A percentile compares a stretch with the other conserved stretches of the same genome.
These are phyloP conservation scores for Agapornis roseicollis DNA, from an alignment of 2,113 vertebrate species.

Conservation along the genomic window DNA sequence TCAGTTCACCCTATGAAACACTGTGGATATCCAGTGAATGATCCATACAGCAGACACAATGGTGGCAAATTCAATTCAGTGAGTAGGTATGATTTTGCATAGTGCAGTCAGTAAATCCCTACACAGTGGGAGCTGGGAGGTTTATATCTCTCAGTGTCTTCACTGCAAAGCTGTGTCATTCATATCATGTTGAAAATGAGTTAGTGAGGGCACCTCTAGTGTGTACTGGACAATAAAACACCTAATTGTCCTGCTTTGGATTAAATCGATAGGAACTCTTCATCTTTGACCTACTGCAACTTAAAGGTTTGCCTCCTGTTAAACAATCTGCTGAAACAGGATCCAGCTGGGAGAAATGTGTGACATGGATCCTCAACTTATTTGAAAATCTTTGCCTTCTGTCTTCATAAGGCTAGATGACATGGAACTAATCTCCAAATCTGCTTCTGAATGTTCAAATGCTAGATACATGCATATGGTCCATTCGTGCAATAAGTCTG, in stretches of 20 bases:
- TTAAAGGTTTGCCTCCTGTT: background rate
- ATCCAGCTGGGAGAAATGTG: background rate
- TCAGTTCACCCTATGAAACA: background rate
- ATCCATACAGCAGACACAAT: background rate
- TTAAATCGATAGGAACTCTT: background rate
- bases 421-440: background rate
- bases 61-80: background rate
- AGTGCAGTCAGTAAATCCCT: background rate
- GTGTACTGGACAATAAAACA: background rate
- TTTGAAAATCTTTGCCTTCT: background rate
- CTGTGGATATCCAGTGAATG: background rate
- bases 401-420: background rate
- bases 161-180: background rate
- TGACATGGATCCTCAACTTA: background rate
- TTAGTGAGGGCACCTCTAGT: background rate
- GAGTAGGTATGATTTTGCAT: background rate
- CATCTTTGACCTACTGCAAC: background rate
- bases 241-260: background rate
- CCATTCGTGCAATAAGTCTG: background rate
- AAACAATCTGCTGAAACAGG: background rate
- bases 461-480: background rate
- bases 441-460: background rate
- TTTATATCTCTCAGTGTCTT: background rate
- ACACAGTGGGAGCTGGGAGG: background rate
- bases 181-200: background rate